Evolutionary conservation across 2,888 invertebrate genomes (phyloP).

Genomic region (Cepaea hortensis): DNA sequence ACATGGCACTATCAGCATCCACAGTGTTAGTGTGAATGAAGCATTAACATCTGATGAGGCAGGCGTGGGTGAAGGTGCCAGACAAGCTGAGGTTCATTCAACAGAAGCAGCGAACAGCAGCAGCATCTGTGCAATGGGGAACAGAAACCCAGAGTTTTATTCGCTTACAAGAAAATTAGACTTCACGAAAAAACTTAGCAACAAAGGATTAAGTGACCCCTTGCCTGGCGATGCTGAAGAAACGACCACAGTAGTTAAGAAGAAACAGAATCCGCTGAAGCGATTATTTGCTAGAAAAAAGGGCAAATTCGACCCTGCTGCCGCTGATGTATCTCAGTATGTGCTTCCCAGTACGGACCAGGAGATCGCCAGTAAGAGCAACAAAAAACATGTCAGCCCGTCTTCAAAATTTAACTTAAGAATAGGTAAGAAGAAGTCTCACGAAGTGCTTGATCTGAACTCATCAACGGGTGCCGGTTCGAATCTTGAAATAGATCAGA

Average conservation of each 20-base stretch:
- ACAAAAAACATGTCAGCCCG: not conserved
- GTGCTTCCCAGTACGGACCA: not conserved
- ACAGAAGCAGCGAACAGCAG: no score
- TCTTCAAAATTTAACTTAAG: not conserved
- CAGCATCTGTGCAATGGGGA: not conserved
- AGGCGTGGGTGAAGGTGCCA: no score
- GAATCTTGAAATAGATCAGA: no score
- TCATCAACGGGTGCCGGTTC: no score
- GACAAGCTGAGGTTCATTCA: no score
- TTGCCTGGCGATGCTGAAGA: not conserved
- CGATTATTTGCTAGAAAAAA: not conserved
- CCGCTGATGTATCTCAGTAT: not conserved
- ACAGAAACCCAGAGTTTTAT: not conserved
- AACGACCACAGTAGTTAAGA: not conserved
- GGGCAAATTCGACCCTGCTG: not conserved
- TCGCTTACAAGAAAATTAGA: not conserved
- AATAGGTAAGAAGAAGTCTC: no score
- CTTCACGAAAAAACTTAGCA: not conserved
- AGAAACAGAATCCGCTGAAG: not conserved
- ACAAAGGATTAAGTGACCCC: not conserved
- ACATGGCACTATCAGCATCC: no score
- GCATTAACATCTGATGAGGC: no score
- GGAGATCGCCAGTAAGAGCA: not conserved
- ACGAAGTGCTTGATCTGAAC: no score
- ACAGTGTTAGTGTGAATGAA: no score